Base-by-base conservation (phyloP, 2,888 invertebrate species). In the Tetranychus truncatus region DNA sequence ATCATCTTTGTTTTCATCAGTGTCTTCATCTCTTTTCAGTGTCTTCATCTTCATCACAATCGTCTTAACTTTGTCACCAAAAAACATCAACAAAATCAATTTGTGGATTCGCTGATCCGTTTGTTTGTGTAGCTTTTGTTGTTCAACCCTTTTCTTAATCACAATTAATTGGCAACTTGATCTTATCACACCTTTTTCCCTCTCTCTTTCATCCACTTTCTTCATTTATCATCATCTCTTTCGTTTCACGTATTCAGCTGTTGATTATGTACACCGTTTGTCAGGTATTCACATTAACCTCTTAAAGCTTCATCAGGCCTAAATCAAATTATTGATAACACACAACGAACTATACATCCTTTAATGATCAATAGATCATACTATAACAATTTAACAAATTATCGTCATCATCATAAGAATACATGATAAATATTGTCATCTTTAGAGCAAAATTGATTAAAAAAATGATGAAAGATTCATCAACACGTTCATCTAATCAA, bases 111-210 rank as follows among this genome's bases (percentile, higher is more conserved):
- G 55, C 15, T 55, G 55, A 55, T 55, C 11, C 55, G 55, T 55
- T 55, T 55, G 9, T 55, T 55, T 55, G 55, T 55, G 9, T 6
- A 55, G 11, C 15, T 15, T 15, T 55, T 15, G 9, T 55, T 55
- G 55, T 15, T 15, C 15, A 55, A 9, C 55, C 15, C 15, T 55
- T 55, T 15, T 55, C 55, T 55, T 55, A 55, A 55, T 55, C 55
- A 55, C 55, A 55, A 55, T 55, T 55, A 55, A 55, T 55, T 55
- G 55, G 55, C 55, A 55, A 55, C 55, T 55, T 55, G 55, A 55
- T 55, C 55, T 55, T 55, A 55, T 55, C 55, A 55, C 55, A 55
- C 55, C 55, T 55, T 55, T 55, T 55, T 55, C 55, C 55, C 55
- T 55, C 55, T 55, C 55, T 55, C 55, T 55, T 55, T 55, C 55